Evolutionary conservation across 2,113 vertebrate genomes (phyloP), one percentile per base, ranked within the genome.

Genomic region (Thryonomys swinderianus): DNA sequence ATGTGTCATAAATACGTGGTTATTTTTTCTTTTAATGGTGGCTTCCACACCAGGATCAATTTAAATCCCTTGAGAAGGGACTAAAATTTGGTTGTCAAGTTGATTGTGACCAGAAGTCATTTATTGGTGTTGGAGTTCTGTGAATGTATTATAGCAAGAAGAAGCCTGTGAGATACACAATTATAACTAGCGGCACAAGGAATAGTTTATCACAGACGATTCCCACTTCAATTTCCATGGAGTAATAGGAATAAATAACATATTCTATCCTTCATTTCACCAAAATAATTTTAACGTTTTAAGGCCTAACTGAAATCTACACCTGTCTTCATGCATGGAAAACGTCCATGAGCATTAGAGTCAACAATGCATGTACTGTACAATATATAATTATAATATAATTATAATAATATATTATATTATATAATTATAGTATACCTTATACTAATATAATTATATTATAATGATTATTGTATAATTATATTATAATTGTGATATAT

Each of bases 301-400:
- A 48, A 78, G 30, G 45, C 34, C 57, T 21, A 55, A 69, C 21
- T 74, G 34, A 79, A 81, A 80, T 37, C 13, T 55, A 32, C 42
- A 55, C 21, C 42, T 78, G 4, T 51, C 32, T 76, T 23, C 59
- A 1, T 42, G 32, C 37, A 61, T 59, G 16, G 66, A 76, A 3
- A 91, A 61, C 34, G 57, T 62, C 45, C 17, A 20, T 37, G 73
- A 45, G 80, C 53, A 16, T 84, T 66, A 64, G 5, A 85, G 21
- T 34, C 37, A 53, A 45, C 11, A 81, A 62, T 34, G 55, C 84
- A 59, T 37, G 25, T 20, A 40, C 27, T 7, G 48, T 51, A 51
- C 48, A 92, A 71, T 40, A 71, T 17, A 69, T 71, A 87, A 94
- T 66, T n/a, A n/a, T n/a, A n/a, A n/a, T n/a, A n/a, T n/a, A n/a